Percentiles rank a stretch among this genome's conserved stretches.
Conservation (phyloP, 2,888 invertebrate genomes). For the Philopedon plagiatum region DNA sequence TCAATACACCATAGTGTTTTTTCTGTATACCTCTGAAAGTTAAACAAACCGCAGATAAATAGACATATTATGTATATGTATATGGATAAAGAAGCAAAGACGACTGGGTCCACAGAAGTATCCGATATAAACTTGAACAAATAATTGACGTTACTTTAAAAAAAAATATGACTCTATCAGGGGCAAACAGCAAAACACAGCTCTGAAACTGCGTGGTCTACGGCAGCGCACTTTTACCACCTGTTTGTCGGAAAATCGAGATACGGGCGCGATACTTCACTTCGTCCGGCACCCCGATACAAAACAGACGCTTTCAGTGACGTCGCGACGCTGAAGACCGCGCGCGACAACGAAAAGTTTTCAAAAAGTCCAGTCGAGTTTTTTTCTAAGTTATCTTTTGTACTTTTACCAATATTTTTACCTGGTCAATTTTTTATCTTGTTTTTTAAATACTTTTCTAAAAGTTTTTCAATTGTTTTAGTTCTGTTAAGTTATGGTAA, state of each 20-base stretch:
- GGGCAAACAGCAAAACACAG: slow-evolving; percentile 23
- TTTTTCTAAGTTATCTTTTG: too few relatives aligned
- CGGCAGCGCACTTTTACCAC: slow-evolving; percentile 44
- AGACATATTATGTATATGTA: too few relatives aligned
- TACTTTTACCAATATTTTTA: too few relatives aligned
- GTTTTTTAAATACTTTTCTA: background rate
- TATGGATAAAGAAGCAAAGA: too few relatives aligned
- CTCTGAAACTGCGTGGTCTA: slow-evolving; percentile 32
- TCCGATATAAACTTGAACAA: too few relatives aligned
- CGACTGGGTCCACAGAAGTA: too few relatives aligned
- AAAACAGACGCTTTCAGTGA: slow-evolving; percentile 10
- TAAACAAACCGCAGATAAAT: too few relatives aligned
- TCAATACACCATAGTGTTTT: too few relatives aligned
- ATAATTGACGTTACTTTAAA: too few relatives aligned
- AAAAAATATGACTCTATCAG: slow-evolving; percentile 2
- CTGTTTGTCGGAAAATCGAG: slow-evolving; percentile 42
- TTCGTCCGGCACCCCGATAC: slow-evolving; percentile 20
- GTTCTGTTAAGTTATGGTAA: background rate
- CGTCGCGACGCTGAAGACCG: background rate
- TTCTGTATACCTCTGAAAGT: too few relatives aligned
- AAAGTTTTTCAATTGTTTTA: background rate
- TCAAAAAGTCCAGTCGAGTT: too few relatives aligned
- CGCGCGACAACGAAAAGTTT: background rate
- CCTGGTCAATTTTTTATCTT: background rate
- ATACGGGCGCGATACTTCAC: slow-evolving; percentile 30